Percentiles rank a stretch among this genome's conserved stretches.
phyloP scores from a whole-genome alignment of 2,888 invertebrate species.

The Sphaerolaimus hirsutus region DNA sequence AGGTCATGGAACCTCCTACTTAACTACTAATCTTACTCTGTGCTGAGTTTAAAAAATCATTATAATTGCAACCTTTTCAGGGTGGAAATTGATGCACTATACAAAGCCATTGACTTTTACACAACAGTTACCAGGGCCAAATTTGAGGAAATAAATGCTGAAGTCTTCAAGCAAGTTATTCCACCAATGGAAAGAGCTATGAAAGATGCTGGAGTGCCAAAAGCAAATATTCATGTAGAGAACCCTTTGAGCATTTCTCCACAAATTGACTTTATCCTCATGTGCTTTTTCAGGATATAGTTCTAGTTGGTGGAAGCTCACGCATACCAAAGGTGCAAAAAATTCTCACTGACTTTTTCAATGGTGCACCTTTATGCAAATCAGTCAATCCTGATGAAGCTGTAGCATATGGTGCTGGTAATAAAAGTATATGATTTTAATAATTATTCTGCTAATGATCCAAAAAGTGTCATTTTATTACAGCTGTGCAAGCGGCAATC shows the following conservation, averaged over 20 bases:
- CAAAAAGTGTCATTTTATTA: no score
- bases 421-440: no score
- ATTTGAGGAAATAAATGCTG: constrained; percentile 92
- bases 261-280: no score
- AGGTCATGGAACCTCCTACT: no score
- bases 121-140: constrained; percentile 91
- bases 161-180: constrained; percentile 52
- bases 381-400: constrained; percentile 98
- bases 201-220: constrained; percentile 96
- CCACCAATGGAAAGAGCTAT: constrained; percentile 70
- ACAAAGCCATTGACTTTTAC: constrained; percentile 90
- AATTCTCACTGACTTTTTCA: constrained; percentile 46
- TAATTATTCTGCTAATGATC: no score
- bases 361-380: constrained; percentile 85
- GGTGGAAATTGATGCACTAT: constrained; percentile 95
- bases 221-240: constrained; percentile 82
- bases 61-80: constrained; percentile 71
- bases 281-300: constrained; percentile 96
- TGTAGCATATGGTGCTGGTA: constrained; percentile 90
- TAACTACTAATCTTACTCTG: no score
- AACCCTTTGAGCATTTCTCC: no score
- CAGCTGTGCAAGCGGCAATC: background rate
- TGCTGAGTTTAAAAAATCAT: no score
- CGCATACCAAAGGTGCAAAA: constrained; percentile 84
- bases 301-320: constrained; percentile 91